These are phyloP conservation scores for Notothenia coriiceps DNA, from an alignment of 2,113 vertebrate species.

Conservation along the genomic window DNA sequence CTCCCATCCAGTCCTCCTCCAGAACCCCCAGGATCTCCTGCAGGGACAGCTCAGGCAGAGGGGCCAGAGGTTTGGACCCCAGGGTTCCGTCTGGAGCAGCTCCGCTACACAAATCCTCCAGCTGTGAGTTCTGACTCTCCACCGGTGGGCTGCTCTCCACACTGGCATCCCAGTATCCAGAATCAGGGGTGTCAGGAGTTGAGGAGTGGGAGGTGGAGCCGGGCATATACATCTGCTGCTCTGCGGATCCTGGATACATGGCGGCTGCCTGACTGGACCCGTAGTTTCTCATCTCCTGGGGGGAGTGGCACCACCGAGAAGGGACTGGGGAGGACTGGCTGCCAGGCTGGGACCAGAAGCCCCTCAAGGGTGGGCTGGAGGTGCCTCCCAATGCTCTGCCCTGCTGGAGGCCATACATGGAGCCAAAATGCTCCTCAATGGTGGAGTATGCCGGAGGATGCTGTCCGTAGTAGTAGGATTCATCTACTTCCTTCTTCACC, in stretches of 20 bases:
- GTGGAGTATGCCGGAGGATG: constrained; percentile 46
- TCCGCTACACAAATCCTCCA: constrained; percentile 59
- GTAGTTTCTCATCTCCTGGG: constrained; percentile 53
- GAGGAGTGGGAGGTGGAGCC: constrained; percentile 42
- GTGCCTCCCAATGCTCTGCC: constrained; percentile 11
- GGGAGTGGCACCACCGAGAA: constrained; percentile 56
- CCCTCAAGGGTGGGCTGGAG: constrained; percentile 31
- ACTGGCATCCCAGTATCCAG: constrained; percentile 72
- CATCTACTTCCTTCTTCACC: constrained; percentile 72
- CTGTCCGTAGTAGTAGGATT: constrained; percentile 53
- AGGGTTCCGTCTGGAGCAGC: constrained; percentile 4
- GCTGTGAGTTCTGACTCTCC: constrained; percentile 30
- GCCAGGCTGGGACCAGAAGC: constrained; percentile 57
- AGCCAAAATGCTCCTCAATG: constrained; percentile 40
- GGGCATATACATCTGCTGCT: constrained; percentile 51
- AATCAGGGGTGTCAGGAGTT: constrained; percentile 75
- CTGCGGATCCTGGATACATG: constrained; percentile 51
- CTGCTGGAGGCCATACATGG: constrained; percentile 54
- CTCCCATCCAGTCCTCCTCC: constrained; percentile 75
- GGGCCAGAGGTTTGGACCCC: constrained; percentile 25
- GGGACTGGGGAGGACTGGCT: constrained; percentile 35
- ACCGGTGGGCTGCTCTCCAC: constrained; percentile 45
- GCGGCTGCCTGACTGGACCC: constrained; percentile 22
- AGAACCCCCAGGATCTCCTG: constrained; percentile 81
- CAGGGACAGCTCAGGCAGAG: constrained; percentile 78